Conservation (phyloP, 1,140 invertebrate genomes). For the Oryzaephilus surinamensis region DNA sequence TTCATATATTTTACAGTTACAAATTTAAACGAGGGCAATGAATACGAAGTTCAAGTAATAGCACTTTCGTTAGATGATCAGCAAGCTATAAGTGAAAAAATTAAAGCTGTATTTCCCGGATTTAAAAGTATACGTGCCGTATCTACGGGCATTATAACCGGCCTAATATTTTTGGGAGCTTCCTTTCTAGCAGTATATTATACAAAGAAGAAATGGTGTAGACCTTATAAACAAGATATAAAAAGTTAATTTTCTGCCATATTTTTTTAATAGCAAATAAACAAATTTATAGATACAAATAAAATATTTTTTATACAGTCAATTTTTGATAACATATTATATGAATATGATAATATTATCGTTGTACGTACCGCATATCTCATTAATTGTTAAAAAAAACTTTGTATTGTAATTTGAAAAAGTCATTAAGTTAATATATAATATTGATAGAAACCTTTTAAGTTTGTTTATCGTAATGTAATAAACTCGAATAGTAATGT, state of each 20-base stretch:
- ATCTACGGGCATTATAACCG: constrained; percentile 44
- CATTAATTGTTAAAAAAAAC: too few relatives aligned
- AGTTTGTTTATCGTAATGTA: too few relatives aligned
- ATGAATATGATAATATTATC: too few relatives aligned
- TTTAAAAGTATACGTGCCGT: constrained; percentile 50
- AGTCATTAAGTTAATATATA: too few relatives aligned
- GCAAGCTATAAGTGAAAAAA: constrained; percentile 43
- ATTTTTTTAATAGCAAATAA: too few relatives aligned
- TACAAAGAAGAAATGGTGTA: constrained; percentile 41
- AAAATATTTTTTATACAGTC: too few relatives aligned
- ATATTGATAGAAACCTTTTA: too few relatives aligned
- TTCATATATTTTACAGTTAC: constrained; percentile 40
- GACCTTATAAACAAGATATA: constrained; percentile 9
- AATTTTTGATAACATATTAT: too few relatives aligned
- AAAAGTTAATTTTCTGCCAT: constrained; percentile 4
- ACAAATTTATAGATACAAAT: too few relatives aligned
- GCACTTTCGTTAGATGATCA: constrained; percentile 45
- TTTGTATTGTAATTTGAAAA: too few relatives aligned
- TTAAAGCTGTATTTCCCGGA: constrained; percentile 47
- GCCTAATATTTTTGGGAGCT: constrained; percentile 45
- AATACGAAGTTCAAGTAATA: constrained; percentile 56
- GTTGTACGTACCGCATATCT: too few relatives aligned
- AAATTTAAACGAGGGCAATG: constrained; percentile 51
- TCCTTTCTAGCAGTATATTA: constrained; percentile 49
- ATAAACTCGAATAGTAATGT: too few relatives aligned